Percentiles rank a stretch among this genome's conserved stretches.
Evolutionary conservation across 2,888 invertebrate genomes (phyloP).

Genomic region (Apamea anceps): DNA sequence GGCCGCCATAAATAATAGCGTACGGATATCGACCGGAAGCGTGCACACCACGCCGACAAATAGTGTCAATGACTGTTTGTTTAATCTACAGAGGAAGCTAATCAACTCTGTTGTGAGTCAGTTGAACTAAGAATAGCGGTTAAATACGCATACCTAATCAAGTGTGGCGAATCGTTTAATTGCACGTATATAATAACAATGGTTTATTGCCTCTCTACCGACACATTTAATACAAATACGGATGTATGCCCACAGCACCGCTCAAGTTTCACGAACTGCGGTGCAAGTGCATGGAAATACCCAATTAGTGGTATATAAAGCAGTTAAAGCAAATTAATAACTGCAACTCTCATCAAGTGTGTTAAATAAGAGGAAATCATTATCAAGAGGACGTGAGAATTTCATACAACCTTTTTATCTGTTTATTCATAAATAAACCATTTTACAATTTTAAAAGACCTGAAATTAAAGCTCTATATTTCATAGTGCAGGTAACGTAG

Average conservation of each 20-base stretch:
- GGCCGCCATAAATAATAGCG: slow-evolving; percentile 84
- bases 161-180: slow-evolving; percentile 71
- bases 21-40: slow-evolving; percentile 86
- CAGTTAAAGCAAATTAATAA: slow-evolving; percentile 67
- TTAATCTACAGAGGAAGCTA: slow-evolving; percentile 78
- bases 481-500: not conserved
- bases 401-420: not conserved
- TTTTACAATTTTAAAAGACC: not conserved
- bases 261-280: slow-evolving; percentile 67
- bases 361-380: not conserved
- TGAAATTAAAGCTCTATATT: not conserved
- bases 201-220: slow-evolving; percentile 62
- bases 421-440: not conserved
- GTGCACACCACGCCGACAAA: slow-evolving; percentile 80
- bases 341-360: not conserved
- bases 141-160: slow-evolving; percentile 63
- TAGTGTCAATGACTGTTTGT: slow-evolving; percentile 84
- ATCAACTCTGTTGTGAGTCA: slow-evolving; percentile 71
- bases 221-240: slow-evolving; percentile 59
- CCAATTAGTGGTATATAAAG: slow-evolving; percentile 71
- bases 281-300: slow-evolving; percentile 70
- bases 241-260: slow-evolving; percentile 56
- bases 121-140: slow-evolving; percentile 60
- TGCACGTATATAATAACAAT: slow-evolving; percentile 70
- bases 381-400: slow-evolving; percentile 5